Evolutionary conservation across 1,140 invertebrate species (phyloP), one percentile per base, ranked within the genome.

Genomic region (Stratiolaelaps scimitus): DNA sequence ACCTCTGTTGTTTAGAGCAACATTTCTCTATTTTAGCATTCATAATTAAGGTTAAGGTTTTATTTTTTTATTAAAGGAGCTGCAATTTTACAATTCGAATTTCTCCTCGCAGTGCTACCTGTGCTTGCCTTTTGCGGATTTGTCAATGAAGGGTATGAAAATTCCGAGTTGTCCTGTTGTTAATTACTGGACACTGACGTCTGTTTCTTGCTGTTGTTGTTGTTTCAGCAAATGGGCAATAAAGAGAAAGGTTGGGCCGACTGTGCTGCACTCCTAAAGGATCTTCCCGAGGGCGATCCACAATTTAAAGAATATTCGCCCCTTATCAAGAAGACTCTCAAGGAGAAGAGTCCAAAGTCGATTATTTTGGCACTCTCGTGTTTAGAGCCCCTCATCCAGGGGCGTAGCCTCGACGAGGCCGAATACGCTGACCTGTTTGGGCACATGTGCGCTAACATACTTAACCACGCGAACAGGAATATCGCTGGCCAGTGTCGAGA

Each of bases 211-310:
- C 47, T 4, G 7, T 48, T n/a, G n/a, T n/a, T n/a, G n/a, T n/a
- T 40, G 10, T 34, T n/a, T 5, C 53, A 60, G 53, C 53, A 60
- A 60, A 60, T 60, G 53, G 53, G 53, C 53, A 60, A 60, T 23
- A 60, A 60, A 34, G 53, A 60, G 23, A 60, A 60, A 23, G 53
- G 17, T 6, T 60, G 53, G 53, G 53, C 53, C 4, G 53, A 60
- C 23, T 60, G 53, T 34, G 53, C 15, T 15, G 34, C 13, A 6
- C 23, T 60, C 26, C 53, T 60, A 15, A 60, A 60, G 26, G 15
- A 60, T 2, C 53, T 60, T 10, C 53, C 53, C 26, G 53, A 60
- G 53, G 53, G 23, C 15, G 53, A 60, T 60, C 23, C 53, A 4
- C 53, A 60, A 10, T 60, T 60, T 34, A 60, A 60, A 23, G 53